Conservation (phyloP, 2,113 vertebrate genomes). For the Barnardius zonarius region DNA sequence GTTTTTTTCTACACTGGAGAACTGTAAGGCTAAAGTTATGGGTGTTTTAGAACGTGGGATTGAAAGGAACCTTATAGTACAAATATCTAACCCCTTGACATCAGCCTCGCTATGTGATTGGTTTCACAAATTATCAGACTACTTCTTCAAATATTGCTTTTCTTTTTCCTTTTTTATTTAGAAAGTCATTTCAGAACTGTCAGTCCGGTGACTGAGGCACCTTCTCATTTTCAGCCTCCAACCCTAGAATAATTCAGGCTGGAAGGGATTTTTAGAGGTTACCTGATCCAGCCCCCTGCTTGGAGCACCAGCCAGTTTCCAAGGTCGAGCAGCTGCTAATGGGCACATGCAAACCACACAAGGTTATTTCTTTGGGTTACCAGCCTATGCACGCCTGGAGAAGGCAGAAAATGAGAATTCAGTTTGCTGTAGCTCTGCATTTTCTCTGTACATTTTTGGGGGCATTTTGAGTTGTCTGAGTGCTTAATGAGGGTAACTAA, state of each 20-base stretch:
- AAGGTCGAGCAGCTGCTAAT: not conserved
- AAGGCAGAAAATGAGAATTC: not conserved
- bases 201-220: not conserved
- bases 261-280: not conserved
- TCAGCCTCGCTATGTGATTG: fast-evolving
- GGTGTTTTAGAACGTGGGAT: not conserved
- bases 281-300: not conserved
- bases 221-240: not conserved
- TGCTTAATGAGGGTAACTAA: not conserved
- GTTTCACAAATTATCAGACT: not conserved
- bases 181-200: not conserved
- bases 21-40: not conserved
- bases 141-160: not conserved
- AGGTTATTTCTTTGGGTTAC: not conserved
- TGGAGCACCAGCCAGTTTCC: not conserved
- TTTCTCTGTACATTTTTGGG: not conserved
- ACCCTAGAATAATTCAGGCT: not conserved
- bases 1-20: not conserved
- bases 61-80: not conserved
- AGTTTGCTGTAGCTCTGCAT: not conserved
- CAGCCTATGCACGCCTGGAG: not conserved
- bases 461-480: not conserved
- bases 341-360: not conserved
- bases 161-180: not conserved
- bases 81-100: not conserved